Evolutionary conservation across 1,140 invertebrate genomes (phyloP).

Genomic region (Acromyrmex heyeri): DNA sequence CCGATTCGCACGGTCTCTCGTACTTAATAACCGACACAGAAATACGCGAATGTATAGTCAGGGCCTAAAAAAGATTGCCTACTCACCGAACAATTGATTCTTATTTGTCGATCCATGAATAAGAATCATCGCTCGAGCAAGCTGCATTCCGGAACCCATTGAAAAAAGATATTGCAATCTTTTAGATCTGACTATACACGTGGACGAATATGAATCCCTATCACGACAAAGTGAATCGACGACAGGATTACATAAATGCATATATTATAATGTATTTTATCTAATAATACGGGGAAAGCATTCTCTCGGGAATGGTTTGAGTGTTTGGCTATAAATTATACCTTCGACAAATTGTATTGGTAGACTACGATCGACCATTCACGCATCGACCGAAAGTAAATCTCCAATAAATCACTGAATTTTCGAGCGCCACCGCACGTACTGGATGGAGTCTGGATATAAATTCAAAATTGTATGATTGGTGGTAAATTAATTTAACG

Average conservation of each 20-base stretch:
- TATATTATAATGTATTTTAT: constrained; percentile 36
- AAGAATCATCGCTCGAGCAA: too few relatives aligned
- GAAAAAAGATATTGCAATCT: too few relatives aligned
- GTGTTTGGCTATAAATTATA: constrained; percentile 33
- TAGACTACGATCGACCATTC: constrained; percentile 9
- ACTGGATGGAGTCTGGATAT: constrained; percentile 44
- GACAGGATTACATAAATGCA: constrained; percentile 8
- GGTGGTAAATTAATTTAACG: constrained; percentile 66
- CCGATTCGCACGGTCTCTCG: not conserved
- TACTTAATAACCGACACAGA: not conserved
- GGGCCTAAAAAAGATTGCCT: too few relatives aligned
- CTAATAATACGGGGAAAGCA: constrained; percentile 14
- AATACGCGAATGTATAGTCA: too few relatives aligned
- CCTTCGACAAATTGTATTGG: constrained; percentile 35
- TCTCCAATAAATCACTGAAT: constrained; percentile 59
- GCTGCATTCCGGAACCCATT: too few relatives aligned
- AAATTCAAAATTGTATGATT: constrained; percentile 64
- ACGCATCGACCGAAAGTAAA: constrained; percentile 47
- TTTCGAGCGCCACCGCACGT: constrained; percentile 41
- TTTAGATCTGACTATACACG: too few relatives aligned
- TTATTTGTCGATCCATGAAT: too few relatives aligned
- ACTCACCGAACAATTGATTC: too few relatives aligned
- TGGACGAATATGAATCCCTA: not conserved
- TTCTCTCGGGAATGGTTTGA: constrained; percentile 12
- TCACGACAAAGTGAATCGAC: constrained; percentile 13